Conservation (phyloP, 2,113 vertebrate species). For the Herpetotheres cachinnans region DNA sequence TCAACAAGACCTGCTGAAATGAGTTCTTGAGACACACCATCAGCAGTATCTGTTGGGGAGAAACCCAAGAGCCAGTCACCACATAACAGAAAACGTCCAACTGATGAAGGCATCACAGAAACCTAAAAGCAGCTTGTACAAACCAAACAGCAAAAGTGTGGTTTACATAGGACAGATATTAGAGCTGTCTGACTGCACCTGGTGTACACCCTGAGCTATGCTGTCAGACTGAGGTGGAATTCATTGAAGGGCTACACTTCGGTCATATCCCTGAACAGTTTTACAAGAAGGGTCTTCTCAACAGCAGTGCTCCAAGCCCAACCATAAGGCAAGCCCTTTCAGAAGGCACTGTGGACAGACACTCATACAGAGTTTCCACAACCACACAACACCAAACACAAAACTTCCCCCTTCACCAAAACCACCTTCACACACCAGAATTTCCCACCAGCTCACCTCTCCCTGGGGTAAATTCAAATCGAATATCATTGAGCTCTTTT, state of each 20-base stretch:
- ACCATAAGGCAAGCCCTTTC: neutral
- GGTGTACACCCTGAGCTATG: neutral
- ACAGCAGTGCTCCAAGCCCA: neutral
- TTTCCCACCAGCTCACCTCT: slow-evolving; percentile 81
- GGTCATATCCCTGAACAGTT: neutral
- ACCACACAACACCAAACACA: neutral
- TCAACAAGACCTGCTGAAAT: slow-evolving; percentile 97
- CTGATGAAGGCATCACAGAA: neutral
- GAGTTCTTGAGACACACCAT: slow-evolving; percentile 96
- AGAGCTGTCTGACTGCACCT: neutral
- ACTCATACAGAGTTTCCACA: neutral
- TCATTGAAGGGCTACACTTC: neutral
- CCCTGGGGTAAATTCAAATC: slow-evolving; percentile 97
- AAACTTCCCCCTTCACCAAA: neutral
- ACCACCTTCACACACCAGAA: neutral
- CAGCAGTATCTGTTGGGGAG: slow-evolving; percentile 88
- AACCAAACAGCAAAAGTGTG: neutral
- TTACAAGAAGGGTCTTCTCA: neutral
- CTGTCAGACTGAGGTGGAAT: neutral
- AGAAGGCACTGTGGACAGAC: neutral
- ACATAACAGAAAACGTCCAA: neutral
- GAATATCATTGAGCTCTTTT: slow-evolving; percentile 97
- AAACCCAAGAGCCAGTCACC: slow-evolving; percentile 14
- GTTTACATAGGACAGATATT: neutral
- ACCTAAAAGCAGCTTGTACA: neutral